These are phyloP conservation scores for Rapana venosa DNA, from an alignment of 2,888 invertebrate species.

Conservation along the genomic window DNA sequence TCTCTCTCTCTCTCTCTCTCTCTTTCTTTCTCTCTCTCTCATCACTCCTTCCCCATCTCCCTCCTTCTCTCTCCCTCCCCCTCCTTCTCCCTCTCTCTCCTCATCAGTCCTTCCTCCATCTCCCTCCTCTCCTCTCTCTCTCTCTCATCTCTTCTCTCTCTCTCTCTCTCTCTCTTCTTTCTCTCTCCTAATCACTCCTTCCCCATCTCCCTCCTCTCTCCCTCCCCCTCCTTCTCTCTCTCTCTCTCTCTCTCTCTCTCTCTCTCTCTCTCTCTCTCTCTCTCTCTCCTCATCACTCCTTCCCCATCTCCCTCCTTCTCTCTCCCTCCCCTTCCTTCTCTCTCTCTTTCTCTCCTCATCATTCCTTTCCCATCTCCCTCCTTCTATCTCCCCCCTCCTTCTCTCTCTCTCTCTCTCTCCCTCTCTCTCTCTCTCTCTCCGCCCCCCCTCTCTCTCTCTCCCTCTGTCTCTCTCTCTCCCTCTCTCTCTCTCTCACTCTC, in stretches of 20 bases:
- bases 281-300: background rate
- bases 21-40: too few relatives aligned
- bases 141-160: too few relatives aligned
- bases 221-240: background rate
- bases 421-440: background rate
- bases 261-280: constrained; percentile 1
- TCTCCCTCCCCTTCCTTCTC: background rate
- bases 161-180: too few relatives aligned
- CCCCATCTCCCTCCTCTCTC: background rate
- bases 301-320: too few relatives aligned
- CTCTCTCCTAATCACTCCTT: background rate
- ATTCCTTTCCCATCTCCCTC: background rate
- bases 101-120: too few relatives aligned
- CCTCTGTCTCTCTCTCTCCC: background rate
- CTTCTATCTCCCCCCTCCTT: background rate
- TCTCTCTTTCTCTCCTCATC: background rate
- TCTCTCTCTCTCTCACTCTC: background rate
- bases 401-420: background rate
- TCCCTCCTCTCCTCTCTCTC: too few relatives aligned
- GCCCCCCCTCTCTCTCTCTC: background rate
- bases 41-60: background rate
- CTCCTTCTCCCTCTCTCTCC: background rate
- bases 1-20: too few relatives aligned
- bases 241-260: constrained; percentile 1
- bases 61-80: background rate